Conservation (phyloP, 2,888 invertebrate species). For the Ecdyonurus torrentis region DNA sequence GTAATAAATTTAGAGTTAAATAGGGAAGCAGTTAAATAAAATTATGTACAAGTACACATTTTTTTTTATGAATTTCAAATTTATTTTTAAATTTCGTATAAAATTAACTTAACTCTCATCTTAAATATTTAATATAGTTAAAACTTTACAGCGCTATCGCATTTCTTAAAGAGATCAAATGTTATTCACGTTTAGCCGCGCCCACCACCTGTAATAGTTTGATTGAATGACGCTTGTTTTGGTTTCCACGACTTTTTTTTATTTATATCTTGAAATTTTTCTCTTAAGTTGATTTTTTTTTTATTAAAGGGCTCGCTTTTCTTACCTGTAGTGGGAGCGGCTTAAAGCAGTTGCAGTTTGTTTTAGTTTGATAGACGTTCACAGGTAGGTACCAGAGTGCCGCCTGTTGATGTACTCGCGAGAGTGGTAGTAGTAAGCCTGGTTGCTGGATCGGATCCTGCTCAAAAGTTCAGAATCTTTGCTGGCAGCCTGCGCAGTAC, state of each 20-base stretch:
- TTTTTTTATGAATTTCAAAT: no score
- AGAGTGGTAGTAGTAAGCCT: conserved; percentile 55
- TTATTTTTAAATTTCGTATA: no score
- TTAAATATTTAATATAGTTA: no score
- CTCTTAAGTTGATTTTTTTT: neutral
- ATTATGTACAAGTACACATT: no score
- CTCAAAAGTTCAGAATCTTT: conserved; percentile 37
- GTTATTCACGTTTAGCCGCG: neutral
- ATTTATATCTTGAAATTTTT: no score
- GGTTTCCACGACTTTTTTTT: no score
- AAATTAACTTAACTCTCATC: no score
- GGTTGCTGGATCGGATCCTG: conserved; percentile 45
- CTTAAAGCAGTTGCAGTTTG: neutral
- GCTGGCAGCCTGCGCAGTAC: conserved; percentile 11
- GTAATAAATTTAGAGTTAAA: no score
- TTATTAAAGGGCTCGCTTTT: neutral
- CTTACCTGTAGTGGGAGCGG: conserved; percentile 2
- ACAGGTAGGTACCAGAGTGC: conserved; percentile 27
- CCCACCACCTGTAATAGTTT: no score
- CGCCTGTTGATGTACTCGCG: conserved; percentile 58
- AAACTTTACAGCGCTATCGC: neutral
- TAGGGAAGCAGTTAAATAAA: no score
- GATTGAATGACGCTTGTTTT: no score
- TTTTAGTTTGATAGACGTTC: neutral
- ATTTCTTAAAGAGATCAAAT: neutral